Base-by-base conservation (phyloP, 1,140 invertebrate species). In the Neuroterus valhalla region DNA sequence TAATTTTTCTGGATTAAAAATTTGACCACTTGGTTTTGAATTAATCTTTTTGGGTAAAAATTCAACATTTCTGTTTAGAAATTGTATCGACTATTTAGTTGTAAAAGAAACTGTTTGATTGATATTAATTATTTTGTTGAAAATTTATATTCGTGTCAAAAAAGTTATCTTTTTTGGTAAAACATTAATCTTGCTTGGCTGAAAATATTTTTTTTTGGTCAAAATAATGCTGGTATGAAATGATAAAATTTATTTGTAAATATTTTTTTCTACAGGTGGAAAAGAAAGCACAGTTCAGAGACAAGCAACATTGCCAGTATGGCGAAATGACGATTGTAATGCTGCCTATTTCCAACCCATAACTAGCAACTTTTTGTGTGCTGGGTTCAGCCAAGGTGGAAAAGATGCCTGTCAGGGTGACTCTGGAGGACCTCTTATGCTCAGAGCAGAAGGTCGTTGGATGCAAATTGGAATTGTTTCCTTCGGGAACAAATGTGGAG, bases 311-410 rank as follows among this genome's bases (percentile, higher is more conserved):
- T 88, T 98, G 26, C 96, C 96, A 0, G 94, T 98, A 17, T 98
- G 97, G 96, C 92, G 95, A 68, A 98, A 97, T 85, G 94, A 95
- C 75, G 96, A 98, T 80, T 97, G 97, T 84, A 95, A 98, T 88
- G 91, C 93, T 48, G 96, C 96, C 12, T 98, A 97, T 87, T 97
- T 96, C 88, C 97, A 98, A 84, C 95, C 96, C 5, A 98, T 98
- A 76, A 97, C 96, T 2, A 93, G 94, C 42, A 96, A 95, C 75
- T 98, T 98, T 88, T 89, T 98, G 1, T 98, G 97, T 84, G 97
- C 97, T 42, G 97, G 97, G 0, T 96, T 96, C 81, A 94, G 94
- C 6, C 94, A 97, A 82, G 97, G 97, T 2, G 96, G 96, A 0
- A 96, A 96, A 62, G 97, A 98, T 85, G 96, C 96, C 15, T 98